Evolutionary conservation across 1,140 invertebrate species (phyloP).

Genomic region (Wiebesia pumilae): DNA sequence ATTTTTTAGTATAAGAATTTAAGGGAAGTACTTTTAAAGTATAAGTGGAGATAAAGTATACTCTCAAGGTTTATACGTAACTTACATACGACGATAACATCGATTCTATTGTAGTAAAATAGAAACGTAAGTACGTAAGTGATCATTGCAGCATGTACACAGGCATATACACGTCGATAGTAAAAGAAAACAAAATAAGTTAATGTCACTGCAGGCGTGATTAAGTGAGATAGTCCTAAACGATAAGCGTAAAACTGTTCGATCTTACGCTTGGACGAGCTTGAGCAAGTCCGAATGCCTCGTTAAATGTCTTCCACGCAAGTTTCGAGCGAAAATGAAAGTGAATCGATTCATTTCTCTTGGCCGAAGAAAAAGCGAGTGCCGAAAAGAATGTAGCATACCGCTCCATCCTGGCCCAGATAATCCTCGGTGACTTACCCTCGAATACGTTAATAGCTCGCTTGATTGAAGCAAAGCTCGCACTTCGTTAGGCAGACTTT

Average conservation of each 20-base stretch:
- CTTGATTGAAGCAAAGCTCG: constrained; percentile 25
- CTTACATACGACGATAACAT: too few relatives aligned
- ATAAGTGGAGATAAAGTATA: too few relatives aligned
- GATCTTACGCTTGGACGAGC: constrained; percentile 2
- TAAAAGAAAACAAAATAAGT: background rate
- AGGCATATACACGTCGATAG: too few relatives aligned
- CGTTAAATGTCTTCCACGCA: background rate
- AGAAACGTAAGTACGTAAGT: too few relatives aligned
- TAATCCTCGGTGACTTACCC: constrained; percentile 26
- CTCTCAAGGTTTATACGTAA: too few relatives aligned
- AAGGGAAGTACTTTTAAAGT: too few relatives aligned
- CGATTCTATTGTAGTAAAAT: too few relatives aligned
- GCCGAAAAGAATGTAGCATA: too few relatives aligned
- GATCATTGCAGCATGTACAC: too few relatives aligned
- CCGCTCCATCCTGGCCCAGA: background rate
- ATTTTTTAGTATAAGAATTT: too few relatives aligned
- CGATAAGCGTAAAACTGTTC: background rate
- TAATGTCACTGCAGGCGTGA: background rate
- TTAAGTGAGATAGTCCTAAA: background rate
- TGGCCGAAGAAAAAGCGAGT: background rate
- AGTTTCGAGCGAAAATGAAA: background rate
- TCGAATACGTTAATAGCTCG: constrained; percentile 34
- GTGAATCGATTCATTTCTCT: constrained; percentile 20
- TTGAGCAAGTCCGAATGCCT: background rate
- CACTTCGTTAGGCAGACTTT: constrained; percentile 15